Evolutionary conservation across 2,888 invertebrate genomes (phyloP).

Genomic region (Callosobruchus maculatus): DNA sequence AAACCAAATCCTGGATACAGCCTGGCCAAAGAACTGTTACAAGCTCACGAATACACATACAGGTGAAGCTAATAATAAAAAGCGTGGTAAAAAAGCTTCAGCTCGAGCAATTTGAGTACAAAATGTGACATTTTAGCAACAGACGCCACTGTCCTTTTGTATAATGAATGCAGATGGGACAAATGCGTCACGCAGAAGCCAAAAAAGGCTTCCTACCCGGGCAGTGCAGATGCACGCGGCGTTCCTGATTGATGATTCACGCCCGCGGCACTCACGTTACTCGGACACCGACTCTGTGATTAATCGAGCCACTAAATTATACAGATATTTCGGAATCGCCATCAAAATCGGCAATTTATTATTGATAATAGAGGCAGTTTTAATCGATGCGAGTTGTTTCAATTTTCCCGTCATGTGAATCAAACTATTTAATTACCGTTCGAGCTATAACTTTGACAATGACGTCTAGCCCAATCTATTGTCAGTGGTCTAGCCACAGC

Average conservation of each 20-base stretch:
- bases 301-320: not conserved
- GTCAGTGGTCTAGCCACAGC: too few relatives aligned
- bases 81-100: too few relatives aligned
- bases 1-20: too few relatives aligned
- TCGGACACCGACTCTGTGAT: not conserved
- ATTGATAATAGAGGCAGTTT: not conserved
- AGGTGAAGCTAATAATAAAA: too few relatives aligned
- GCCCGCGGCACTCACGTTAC: not conserved
- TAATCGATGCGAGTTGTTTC: not conserved
- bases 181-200: not conserved
- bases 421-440: not conserved
- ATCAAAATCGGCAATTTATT: not conserved
- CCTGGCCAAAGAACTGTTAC: too few relatives aligned
- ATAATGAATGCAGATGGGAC: not conserved
- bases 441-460: not conserved
- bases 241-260: not conserved
- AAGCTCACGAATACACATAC: too few relatives aligned
- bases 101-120: too few relatives aligned
- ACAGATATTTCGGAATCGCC: not conserved
- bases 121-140: too few relatives aligned
- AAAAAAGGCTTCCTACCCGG: not conserved
- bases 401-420: not conserved
- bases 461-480: too few relatives aligned
- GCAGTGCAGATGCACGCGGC: not conserved
- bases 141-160: too few relatives aligned